Evolutionary conservation across 2,888 invertebrate species (phyloP), one percentile per base, ranked within the genome.

Genomic region (Brachypalpus laphriformis): DNA sequence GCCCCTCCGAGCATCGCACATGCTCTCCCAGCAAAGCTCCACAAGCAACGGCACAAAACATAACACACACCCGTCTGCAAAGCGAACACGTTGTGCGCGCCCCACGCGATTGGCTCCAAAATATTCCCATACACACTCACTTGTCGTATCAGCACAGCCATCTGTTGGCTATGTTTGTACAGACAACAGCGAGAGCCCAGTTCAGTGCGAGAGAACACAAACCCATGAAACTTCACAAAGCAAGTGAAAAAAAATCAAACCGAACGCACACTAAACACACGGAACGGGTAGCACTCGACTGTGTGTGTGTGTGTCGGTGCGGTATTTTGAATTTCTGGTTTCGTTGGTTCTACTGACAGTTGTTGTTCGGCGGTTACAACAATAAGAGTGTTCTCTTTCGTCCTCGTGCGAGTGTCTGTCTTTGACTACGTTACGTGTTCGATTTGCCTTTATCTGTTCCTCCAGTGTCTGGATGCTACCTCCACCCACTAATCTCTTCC

Each of bases 301-400:
- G 25, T 57, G 49, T 9, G 51, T 34, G 57, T 40, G 42, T 57
- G 74, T 54, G 16, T 75, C 85, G 45, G 85, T 85, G 85, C 68
- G 81, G 31, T 85, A 85, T 85, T 85, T 85, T 85, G 81, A 76
- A 81, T 81, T 85, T 85, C 81, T 76, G 57, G 85, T 81, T 85
- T 81, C 81, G 59, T 66, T 81, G 57, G 75, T 75, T 85, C 81
- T 85, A 66, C 81, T 85, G 85, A 72, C 82, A 87, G 88, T 88
- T 88, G 87, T 88, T 87, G 87, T 87, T 87, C 88, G 88, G 87
- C 87, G 85, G 86, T 87, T 81, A 87, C 57, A 83, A 71, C 72
- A 87, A 86, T 45, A 80, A 81, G 87, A 86, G 82, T 75, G 78
- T 57, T 77, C 76, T 65, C 68, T 83, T 76, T 51, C 63, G 78